Base-by-base conservation (phyloP, 1,140 invertebrate species). In the Pachypsylla venusta region DNA sequence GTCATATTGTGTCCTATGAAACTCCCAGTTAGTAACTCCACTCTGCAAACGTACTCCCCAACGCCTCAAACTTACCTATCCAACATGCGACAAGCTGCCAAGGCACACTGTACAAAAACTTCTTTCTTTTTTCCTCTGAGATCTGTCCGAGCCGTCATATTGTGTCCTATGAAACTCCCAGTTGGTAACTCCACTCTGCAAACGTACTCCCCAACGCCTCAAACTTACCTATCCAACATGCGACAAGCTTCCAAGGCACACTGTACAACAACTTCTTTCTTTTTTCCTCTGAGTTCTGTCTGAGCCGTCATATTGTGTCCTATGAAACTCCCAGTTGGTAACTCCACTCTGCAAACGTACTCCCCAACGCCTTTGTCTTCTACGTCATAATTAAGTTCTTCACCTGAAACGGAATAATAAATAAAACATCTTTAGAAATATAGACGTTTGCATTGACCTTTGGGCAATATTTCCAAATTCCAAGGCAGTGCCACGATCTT, bases 61-160 rank as follows among this genome's bases (percentile, higher is more conserved):
- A n/a, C 30, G 10, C 30, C 16, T 35, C 10, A 35, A 16, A 48
- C 42, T 48, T 22, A 48, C 42, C 84, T 77, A 69, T 98, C 93
- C 1, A 98, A 76, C 16, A 93, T 83, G 64, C 89, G 75, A 71
- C 94, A 98, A 0, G 93, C 93, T 75, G 98, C 93, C 24, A 98
- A 69, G 1, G 93, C 93, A 73, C 92, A 96, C 58, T 93, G 89
- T 7, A 89, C 70, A 0, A 96, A 89, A 3, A 89, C 87, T 70
- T 98, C 93, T 70, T 94, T 97, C 70, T 96, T 98, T 69, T 93
- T 93, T 0, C 90, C 91, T 61, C 84, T 84, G 28, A 93, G 86
- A 13, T 86, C 74, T 5, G 86, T 84, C 73, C 96, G 89, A 0
- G 90, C 92, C 56, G 83, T 74, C 0, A 94, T 73, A 0, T 83